Conservation (phyloP, 2,797 vertebrate genomes). For the Oreochromis mossambicus region DNA sequence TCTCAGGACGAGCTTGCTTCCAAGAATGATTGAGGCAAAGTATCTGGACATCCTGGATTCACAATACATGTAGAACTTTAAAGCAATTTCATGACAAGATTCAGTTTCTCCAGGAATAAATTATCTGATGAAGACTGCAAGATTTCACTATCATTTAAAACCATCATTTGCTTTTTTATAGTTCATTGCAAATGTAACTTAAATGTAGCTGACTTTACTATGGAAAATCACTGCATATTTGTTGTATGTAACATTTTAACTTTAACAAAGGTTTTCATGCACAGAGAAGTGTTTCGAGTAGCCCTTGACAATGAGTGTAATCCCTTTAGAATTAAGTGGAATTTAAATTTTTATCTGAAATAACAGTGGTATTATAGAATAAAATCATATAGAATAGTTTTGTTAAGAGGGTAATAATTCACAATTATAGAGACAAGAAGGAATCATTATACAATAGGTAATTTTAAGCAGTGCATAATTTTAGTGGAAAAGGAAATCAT, state of each 20-base stretch:
- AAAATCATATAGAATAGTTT: neutral
- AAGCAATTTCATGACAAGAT: neutral
- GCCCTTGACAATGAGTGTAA: neutral
- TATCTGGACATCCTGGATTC: conserved; percentile 92
- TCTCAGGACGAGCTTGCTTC: conserved; percentile 84
- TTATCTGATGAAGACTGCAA: conserved; percentile 1
- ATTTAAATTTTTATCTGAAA: neutral
- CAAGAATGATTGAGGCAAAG: conserved; percentile 86
- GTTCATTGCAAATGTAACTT: neutral
- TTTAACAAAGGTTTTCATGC: neutral
- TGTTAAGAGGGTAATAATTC: neutral
- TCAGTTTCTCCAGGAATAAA: neutral
- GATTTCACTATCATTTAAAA: neutral
- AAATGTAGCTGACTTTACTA: neutral
- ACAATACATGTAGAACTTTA: conserved; percentile 74
- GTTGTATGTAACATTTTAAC: neutral
- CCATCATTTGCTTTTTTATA: neutral
- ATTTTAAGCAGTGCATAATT: neutral
- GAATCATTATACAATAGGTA: neutral
- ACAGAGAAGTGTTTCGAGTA: fast-evolving
- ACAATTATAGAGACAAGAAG: neutral
- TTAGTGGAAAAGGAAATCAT: neutral
- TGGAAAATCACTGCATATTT: conserved; percentile 2
- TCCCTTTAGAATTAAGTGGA: fast-evolving
- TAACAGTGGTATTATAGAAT: neutral